Conservation (phyloP, 2,113 vertebrate species). For the Oreochromis niloticus region DNA sequence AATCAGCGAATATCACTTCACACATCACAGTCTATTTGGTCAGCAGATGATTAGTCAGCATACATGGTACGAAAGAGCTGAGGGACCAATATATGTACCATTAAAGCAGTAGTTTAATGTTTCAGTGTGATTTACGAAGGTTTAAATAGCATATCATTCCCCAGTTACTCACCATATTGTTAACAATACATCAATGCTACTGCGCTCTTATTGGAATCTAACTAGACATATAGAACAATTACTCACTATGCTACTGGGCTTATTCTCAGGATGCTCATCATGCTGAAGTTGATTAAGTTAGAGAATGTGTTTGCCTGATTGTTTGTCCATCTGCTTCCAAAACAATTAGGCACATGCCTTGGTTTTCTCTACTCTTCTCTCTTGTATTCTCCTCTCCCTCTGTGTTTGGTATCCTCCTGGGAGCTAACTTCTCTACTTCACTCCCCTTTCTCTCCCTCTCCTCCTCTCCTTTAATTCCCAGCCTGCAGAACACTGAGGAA, state of each 20-base stretch:
- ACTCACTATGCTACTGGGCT: conserved; percentile 15
- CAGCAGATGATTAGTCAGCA: conserved; percentile 62
- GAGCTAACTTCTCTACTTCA: conserved; percentile 27
- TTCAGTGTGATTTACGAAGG: conserved; percentile 54
- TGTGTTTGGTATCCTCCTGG: not conserved
- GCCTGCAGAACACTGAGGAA: conserved; percentile 53
- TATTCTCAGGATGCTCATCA: conserved; percentile 51
- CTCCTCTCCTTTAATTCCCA: conserved; percentile 53
- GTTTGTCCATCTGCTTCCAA: conserved; percentile 61
- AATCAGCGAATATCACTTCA: conserved; percentile 58
- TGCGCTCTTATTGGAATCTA: conserved; percentile 51
- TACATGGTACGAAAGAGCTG: conserved; percentile 38
- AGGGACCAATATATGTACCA: conserved; percentile 62
- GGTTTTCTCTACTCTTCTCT: not conserved
- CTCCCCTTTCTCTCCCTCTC: conserved; percentile 22
- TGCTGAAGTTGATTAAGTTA: conserved; percentile 56
- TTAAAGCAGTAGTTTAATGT: conserved; percentile 54
- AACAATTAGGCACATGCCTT: conserved; percentile 49
- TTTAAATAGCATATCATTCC: conserved; percentile 65
- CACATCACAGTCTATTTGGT: conserved; percentile 49
- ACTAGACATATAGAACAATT: conserved; percentile 61
- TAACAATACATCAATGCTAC: conserved; percentile 57
- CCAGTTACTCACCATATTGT: conserved; percentile 61
- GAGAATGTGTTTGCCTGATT: conserved; percentile 49
- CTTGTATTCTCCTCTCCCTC: not conserved